Percentiles rank a stretch among this genome's conserved stretches.
These are phyloP conservation scores for Pachypsylla venusta DNA, from an alignment of 1,140 invertebrate species.

Conservation along the genomic window DNA sequence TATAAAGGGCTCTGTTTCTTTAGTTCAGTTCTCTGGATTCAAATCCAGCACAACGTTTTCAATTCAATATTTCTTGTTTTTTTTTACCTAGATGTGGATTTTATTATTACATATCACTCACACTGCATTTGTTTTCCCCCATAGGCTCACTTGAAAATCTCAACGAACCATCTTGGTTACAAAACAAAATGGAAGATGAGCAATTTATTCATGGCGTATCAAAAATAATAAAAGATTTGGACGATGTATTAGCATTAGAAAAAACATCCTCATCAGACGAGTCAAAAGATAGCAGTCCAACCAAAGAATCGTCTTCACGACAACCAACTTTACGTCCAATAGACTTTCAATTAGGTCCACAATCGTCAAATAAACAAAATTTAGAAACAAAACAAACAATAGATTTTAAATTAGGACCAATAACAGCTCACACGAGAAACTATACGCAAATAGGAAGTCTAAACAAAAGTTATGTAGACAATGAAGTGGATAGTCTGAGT, in stretches of 20 bases:
- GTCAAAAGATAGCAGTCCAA: slow-evolving; percentile 38
- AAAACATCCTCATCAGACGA: slow-evolving; percentile 36
- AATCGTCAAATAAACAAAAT: too few species aligned
- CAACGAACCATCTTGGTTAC: neutral
- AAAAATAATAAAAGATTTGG: slow-evolving; percentile 46
- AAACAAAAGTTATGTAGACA: neutral
- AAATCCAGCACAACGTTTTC: too few species aligned
- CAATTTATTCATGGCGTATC: slow-evolving; percentile 42
- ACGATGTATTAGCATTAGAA: slow-evolving; percentile 44
- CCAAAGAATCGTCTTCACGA: slow-evolving; percentile 13
- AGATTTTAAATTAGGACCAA: too few species aligned
- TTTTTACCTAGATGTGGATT: too few species aligned
- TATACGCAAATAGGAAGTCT: too few species aligned
- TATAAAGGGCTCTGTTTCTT: too few species aligned
- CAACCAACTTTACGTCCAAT: too few species aligned
- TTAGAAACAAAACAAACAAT: too few species aligned
- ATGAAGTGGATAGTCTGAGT: neutral
- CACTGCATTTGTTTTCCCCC: neutral
- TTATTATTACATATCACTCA: too few species aligned
- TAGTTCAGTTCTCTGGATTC: too few species aligned
- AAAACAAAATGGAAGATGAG: slow-evolving; percentile 9
- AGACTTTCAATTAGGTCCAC: slow-evolving; percentile 18
- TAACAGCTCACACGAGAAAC: too few species aligned
- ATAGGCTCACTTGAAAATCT: slow-evolving; percentile 24
- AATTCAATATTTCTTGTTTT: too few species aligned